Percentiles rank a stretch among this genome's conserved stretches.
Evolutionary conservation across 1,140 invertebrate species (phyloP).

Genomic region (Matsumurasca onukii): DNA sequence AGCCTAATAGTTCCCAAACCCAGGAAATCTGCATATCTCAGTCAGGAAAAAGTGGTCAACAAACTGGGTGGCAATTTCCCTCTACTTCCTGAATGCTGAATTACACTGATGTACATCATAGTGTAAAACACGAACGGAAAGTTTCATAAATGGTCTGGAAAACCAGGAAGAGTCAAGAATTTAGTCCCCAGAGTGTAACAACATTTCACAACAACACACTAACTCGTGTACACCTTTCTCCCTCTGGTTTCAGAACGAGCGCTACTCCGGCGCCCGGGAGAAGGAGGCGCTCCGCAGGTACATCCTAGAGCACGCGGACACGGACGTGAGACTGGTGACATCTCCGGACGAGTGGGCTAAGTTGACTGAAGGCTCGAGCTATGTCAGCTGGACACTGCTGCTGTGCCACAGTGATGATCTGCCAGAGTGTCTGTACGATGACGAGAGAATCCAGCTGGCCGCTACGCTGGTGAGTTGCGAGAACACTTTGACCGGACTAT

Average conservation of each 20-base stretch:
- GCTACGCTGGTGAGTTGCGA: slow-evolving; percentile 59
- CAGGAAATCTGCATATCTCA: too few species aligned
- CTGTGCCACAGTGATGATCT: slow-evolving; percentile 52
- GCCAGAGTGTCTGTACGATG: slow-evolving; percentile 54
- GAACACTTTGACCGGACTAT: not conserved
- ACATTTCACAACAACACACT: too few species aligned
- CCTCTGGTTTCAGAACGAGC: slow-evolving; percentile 44
- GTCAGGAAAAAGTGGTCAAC: too few species aligned
- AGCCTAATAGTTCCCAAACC: too few species aligned
- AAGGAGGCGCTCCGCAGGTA: slow-evolving; percentile 52
- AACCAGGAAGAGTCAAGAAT: too few species aligned
- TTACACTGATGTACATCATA: too few species aligned
- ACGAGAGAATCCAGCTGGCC: slow-evolving; percentile 59
- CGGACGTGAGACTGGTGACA: slow-evolving; percentile 43
- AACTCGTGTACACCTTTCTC: too few species aligned
- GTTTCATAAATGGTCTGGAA: too few species aligned
- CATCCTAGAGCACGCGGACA: slow-evolving; percentile 48
- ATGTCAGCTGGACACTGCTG: slow-evolving; percentile 49
- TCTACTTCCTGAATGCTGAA: too few species aligned
- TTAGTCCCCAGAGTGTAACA: too few species aligned
- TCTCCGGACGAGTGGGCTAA: slow-evolving; percentile 45
- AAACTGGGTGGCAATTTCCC: too few species aligned
- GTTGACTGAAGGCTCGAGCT: slow-evolving; percentile 39
- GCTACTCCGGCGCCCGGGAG: slow-evolving; percentile 49
- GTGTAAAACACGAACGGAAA: too few species aligned